Evolutionary conservation across 2,797 vertebrate species (phyloP).

Genomic region (Myotis findleyi): DNA sequence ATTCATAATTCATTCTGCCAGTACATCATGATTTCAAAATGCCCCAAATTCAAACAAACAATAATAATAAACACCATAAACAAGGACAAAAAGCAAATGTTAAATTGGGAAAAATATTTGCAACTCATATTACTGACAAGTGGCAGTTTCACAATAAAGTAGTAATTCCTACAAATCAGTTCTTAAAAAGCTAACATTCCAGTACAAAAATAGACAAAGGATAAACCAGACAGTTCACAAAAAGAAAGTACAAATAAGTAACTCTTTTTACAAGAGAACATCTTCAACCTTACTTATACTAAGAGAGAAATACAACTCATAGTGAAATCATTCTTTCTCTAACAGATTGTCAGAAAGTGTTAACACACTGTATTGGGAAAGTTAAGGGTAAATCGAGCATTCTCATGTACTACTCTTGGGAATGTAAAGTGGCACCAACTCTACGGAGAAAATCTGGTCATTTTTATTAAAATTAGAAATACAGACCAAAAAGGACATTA

Average conservation of each 20-base stretch:
- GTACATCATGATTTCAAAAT: constrained; percentile 4
- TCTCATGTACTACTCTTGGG: neutral
- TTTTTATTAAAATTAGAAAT: constrained; percentile 14
- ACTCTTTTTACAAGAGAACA: neutral
- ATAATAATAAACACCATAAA: neutral
- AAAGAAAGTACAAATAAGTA: neutral
- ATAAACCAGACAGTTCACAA: neutral
- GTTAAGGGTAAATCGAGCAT: neutral
- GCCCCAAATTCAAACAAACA: neutral
- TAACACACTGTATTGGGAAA: neutral
- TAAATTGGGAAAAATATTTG: neutral
- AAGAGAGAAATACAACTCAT: neutral
- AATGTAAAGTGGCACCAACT: neutral
- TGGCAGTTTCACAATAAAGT: neutral
- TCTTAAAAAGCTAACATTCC: neutral
- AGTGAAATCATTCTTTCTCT: neutral
- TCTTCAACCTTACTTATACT: neutral
- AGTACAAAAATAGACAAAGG: neutral
- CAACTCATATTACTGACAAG: neutral
- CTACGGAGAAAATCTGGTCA: neutral
- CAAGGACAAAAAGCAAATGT: constrained; percentile 26
- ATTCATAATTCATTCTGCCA: neutral
- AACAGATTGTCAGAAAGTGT: neutral
- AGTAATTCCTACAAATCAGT: neutral
- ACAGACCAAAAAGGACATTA: neutral